Evolutionary conservation across 2,113 vertebrate species (phyloP), one percentile per base, ranked within the genome.

Genomic region (Seriola aureovittata): DNA sequence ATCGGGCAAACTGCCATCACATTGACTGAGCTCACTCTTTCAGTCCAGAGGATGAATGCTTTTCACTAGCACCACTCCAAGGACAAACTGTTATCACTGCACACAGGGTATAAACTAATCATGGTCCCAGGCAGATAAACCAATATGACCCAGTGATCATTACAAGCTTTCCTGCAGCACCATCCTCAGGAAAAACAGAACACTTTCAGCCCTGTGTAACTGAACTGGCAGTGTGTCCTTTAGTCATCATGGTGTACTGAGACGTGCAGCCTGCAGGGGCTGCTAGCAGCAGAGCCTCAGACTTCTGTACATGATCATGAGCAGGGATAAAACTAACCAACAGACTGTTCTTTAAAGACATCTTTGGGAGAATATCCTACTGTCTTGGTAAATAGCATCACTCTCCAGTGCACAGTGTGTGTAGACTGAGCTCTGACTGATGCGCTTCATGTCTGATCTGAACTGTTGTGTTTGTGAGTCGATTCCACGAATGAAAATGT

Each of bases 241-340:
- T 2, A 57, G n/a, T 3, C 55, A 14, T 55, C 59, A 32, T 29
- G 50, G 3, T 59, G 66, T 62, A 81, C 21, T 64, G 10, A 25
- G 7, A 21, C 48, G 5, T 68, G 17, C n/a, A 16, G 36, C 88
- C 88, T 80, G 63, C 74, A 62, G 85, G 64, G 72, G 82, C 38
- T 70, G 80, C 75, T 85, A 74, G 62, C 23, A 86, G 63, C 32
- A 88, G 63, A 81, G 57, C 48, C 75, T 58, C 4, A 60, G 21
- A 82, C 29, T 29, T 29, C 29, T 29, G 29, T 29, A 29, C 29
- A 29, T 29, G 16, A 44, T 12, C 19, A 8, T 62, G 65, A 55
- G 25, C 32, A 29, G 29, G 29, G 29, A 42, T 4, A 7, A 58
- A 32, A 16, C 16, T 17, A 40, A 8, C 32, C 34, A 44, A 16